phyloP scores from a whole-genome alignment of 2,113 vertebrate species.

The Falco punctatus region DNA sequence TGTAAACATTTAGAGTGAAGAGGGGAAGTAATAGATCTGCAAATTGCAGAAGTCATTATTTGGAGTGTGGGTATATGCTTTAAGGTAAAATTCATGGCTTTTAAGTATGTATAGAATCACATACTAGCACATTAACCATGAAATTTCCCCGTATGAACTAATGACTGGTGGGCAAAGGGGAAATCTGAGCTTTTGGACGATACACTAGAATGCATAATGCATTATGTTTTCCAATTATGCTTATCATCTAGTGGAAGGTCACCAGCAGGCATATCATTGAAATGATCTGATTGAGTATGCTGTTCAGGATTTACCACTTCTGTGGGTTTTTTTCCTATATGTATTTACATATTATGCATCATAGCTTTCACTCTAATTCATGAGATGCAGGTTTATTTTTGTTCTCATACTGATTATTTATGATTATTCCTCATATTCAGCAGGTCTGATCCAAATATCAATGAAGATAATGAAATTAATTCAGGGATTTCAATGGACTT shows the following conservation, averaged over 20 bases:
- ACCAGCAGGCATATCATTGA: constrained; percentile 21
- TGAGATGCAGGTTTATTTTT: background rate
- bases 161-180: background rate
- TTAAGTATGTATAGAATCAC: background rate
- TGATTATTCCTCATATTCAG: background rate
- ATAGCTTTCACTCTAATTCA: constrained; percentile 1
- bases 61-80: background rate
- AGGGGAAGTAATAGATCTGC: background rate
- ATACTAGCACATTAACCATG: background rate
- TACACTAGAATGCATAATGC: constrained; percentile 10
- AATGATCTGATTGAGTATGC: constrained; percentile 25
- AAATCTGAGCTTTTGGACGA: constrained; percentile 16
- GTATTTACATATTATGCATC: constrained; percentile 7
- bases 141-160: background rate
- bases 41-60: background rate
- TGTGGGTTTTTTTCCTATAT: background rate
- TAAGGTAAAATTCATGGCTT: background rate
- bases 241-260: constrained; percentile 59
- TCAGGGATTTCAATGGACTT: background rate
- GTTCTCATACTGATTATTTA: constrained; percentile 5
- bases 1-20: background rate
- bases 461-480: background rate
- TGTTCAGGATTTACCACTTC: constrained; percentile 36
- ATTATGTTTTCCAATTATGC: constrained; percentile 34
- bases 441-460: background rate